Percentiles rank a stretch among this genome's conserved stretches.
phyloP scores from a whole-genome alignment of 2,888 invertebrate genomes.

The Clitarchus hookeri region DNA sequence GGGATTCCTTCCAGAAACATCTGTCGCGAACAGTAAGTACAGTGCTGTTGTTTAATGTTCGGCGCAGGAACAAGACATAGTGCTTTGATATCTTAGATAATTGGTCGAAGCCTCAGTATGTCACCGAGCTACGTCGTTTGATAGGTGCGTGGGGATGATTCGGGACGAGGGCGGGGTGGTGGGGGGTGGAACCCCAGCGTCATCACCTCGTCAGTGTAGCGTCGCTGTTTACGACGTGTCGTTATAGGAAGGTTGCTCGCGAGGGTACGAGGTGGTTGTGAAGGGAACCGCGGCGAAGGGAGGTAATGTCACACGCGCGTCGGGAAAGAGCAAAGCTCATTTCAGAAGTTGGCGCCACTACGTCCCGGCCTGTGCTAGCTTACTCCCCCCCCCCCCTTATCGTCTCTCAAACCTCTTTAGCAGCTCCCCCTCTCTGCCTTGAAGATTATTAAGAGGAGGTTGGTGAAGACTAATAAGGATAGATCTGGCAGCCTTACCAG shows the following conservation, averaged over 20 bases:
- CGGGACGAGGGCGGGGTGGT: not conserved
- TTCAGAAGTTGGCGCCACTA: not conserved
- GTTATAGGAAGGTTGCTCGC: not conserved
- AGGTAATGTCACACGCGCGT: not conserved
- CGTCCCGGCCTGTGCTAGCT: not conserved
- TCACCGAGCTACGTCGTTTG: not conserved
- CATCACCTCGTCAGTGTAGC: not conserved
- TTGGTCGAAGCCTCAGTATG: not conserved
- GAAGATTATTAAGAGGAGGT: conserved; percentile 14
- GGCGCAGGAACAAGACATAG: not conserved
- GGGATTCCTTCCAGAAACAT: too few relatives aligned
- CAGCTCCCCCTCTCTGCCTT: not conserved
- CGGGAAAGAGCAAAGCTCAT: not conserved
- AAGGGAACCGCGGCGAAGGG: not conserved
- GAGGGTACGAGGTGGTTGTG: not conserved
- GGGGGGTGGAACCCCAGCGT: not conserved
- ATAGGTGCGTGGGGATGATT: not conserved
- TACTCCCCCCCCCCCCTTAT: not conserved
- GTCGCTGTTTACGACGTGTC: not conserved
- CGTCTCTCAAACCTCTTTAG: not conserved
- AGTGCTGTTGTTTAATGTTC: not conserved
- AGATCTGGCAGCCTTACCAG: conserved; percentile 8
- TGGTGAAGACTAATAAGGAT: conserved; percentile 8
- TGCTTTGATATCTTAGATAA: not conserved
- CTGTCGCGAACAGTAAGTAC: too few relatives aligned